These are phyloP conservation scores for Scomberomorus guttatus DNA, from an alignment of 2,797 vertebrate genomes.

Conservation along the genomic window DNA sequence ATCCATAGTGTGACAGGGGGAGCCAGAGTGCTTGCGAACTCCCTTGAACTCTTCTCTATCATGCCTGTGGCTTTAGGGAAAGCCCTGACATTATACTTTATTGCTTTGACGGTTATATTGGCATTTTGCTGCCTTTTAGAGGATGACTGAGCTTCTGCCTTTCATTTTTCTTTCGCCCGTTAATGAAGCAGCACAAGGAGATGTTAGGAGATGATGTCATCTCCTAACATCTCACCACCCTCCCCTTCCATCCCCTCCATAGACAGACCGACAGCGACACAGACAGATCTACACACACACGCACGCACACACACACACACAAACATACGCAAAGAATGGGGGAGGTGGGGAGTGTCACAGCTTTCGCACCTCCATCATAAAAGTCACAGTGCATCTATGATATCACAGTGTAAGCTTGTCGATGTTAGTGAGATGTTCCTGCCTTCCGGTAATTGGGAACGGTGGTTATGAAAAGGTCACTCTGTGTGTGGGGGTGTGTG, in stretches of 20 bases:
- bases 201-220: slow-evolving; percentile 80
- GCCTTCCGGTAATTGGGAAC: slow-evolving; percentile 84
- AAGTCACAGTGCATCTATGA: slow-evolving; percentile 76
- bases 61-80: slow-evolving; percentile 75
- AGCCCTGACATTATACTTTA: slow-evolving; percentile 82
- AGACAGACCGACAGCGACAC: slow-evolving; percentile 53
- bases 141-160: slow-evolving; percentile 74
- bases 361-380: slow-evolving; percentile 79
- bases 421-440: slow-evolving; percentile 75
- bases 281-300: slow-evolving; percentile 43
- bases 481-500: slow-evolving; percentile 18
- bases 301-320: slow-evolving; percentile 27
- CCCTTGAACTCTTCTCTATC: slow-evolving; percentile 77
- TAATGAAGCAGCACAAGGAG: slow-evolving; percentile 77
- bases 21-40: slow-evolving; percentile 77
- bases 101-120: slow-evolving; percentile 80
- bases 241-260: slow-evolving; percentile 52
- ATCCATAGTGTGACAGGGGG: slow-evolving; percentile 76
- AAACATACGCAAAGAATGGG: slow-evolving; percentile 39
- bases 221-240: slow-evolving; percentile 59
- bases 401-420: slow-evolving; percentile 69
- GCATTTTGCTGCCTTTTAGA: slow-evolving; percentile 81
- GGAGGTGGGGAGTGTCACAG: slow-evolving; percentile 68
- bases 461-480: slow-evolving; percentile 82
- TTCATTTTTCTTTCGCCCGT: slow-evolving; percentile 71